Evolutionary conservation across 2,113 vertebrate species (phyloP), one percentile per base, ranked within the genome.

Genomic region (Datnioides undecimradiatus): DNA sequence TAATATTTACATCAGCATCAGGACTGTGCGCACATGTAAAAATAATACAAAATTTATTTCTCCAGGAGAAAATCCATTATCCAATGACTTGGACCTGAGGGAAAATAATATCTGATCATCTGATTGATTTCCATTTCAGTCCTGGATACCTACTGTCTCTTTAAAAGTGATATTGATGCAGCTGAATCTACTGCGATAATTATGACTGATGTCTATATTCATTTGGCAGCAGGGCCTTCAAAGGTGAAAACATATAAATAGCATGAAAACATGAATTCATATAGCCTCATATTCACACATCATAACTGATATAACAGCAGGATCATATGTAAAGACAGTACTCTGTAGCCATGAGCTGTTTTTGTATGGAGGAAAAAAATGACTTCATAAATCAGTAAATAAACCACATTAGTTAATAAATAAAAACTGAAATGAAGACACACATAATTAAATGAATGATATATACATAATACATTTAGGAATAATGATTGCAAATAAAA

Each of bases 341-440:
- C n/a, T n/a, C n/a, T n/a, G n/a, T n/a, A n/a, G n/a, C n/a, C n/a
- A n/a, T n/a, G n/a, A n/a, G n/a, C n/a, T n/a, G n/a, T 8, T 11
- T 65, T 46, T 8, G 21, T 48, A 45, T 23, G 71, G 34, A 60
- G 33, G 55, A 62, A 10, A 65, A 66, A 66, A 16, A 65, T 8
- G 1, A n/a, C 29, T 46, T 64, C 16, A 65, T 14, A 31, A 38
- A 54, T n/a, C 10, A 34, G 0, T 73, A 16, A 49, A 31, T 46
- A 45, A 2, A 40, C 8, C 19, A 19, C 16, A 45, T 45, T 0
- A 27, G 16, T 14, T 7, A 31, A 55, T 9, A 19, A 9, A 55
- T 8, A 4, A 40, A 62, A 21, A 17, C 31, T 59, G 10, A 8
- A 67, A 16, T 17, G 9, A 23, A 38, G 3, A 31, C 38, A 43